Conservation (phyloP, 2,113 vertebrate genomes). For the Platanista minor region DNA sequence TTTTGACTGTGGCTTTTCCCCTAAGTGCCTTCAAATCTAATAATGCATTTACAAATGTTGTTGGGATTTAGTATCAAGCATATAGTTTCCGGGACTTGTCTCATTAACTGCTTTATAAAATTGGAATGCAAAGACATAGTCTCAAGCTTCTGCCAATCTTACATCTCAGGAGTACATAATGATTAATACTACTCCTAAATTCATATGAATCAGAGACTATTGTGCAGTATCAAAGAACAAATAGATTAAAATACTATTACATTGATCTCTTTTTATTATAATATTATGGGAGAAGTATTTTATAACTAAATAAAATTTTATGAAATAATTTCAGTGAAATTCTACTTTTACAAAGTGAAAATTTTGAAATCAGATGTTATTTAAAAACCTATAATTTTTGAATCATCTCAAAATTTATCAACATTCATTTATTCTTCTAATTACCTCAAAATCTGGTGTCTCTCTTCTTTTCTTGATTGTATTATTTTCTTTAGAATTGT, state of each 20-base stretch:
- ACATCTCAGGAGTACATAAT: neutral
- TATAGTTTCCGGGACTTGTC: neutral
- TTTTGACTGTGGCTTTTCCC: neutral
- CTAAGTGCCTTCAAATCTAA: neutral
- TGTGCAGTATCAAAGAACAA: neutral
- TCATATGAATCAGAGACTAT: neutral
- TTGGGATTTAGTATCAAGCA: neutral
- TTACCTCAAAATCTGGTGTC: constrained; percentile 34
- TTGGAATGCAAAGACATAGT: neutral
- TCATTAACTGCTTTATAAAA: neutral
- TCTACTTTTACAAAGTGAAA: constrained; percentile 8
- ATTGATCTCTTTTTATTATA: neutral
- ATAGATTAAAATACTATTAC: neutral
- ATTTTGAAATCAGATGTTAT: constrained; percentile 36
- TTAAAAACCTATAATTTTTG: constrained; percentile 56
- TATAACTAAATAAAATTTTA: neutral
- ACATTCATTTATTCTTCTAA: constrained; percentile 56
- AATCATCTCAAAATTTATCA: constrained; percentile 65
- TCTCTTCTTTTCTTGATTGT: constrained; percentile 54
- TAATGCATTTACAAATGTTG: neutral
- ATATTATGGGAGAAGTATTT: neutral
- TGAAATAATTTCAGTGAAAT: neutral
- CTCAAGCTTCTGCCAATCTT: accelerated
- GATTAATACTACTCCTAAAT: neutral
- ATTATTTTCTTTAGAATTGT: constrained; percentile 46